These are phyloP conservation scores for Lota lota DNA, from an alignment of 2,113 vertebrate genomes.

Conservation along the genomic window DNA sequence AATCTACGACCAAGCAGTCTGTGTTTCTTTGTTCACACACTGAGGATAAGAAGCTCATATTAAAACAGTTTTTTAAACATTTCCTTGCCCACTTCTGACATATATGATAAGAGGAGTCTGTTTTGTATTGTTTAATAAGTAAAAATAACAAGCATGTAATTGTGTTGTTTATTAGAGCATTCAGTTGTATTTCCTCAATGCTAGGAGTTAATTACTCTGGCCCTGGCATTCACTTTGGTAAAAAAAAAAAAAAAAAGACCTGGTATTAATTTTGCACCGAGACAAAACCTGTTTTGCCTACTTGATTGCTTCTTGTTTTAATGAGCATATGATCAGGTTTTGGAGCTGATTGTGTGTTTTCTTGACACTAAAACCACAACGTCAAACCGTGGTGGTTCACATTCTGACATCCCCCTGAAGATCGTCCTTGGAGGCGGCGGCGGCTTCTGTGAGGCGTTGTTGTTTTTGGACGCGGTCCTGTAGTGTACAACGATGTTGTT, in stretches of 20 bases:
- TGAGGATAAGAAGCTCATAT: constrained; percentile 69
- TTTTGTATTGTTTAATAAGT: constrained; percentile 64
- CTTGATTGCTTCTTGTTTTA: constrained; percentile 39
- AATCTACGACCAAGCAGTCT: constrained; percentile 32
- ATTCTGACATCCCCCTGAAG: too few relatives aligned
- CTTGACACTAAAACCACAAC: constrained; percentile 24
- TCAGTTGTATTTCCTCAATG: constrained; percentile 56
- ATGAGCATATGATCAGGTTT: constrained; percentile 3
- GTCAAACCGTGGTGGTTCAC: too few relatives aligned
- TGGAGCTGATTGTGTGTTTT: constrained; percentile 15
- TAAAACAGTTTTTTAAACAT: constrained; percentile 58
- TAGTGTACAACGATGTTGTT: too few relatives aligned
- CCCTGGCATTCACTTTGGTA: constrained; percentile 45
- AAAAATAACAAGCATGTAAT: constrained; percentile 62
- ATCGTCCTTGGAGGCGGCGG: too few relatives aligned
- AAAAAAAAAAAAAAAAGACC: constrained; percentile 33
- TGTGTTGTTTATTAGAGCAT: constrained; percentile 73
- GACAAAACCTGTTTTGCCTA: constrained; percentile 39
- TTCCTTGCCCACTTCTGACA: constrained; percentile 30
- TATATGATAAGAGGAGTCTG: constrained; percentile 55
- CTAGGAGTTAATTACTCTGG: constrained; percentile 60
- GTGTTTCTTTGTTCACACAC: constrained; percentile 39
- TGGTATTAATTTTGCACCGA: constrained; percentile 58
- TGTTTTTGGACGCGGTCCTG: too few relatives aligned
- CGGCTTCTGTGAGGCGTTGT: too few relatives aligned